phyloP scores from a whole-genome alignment of 2,888 invertebrate genomes.

The Scrobipalpa costella region DNA sequence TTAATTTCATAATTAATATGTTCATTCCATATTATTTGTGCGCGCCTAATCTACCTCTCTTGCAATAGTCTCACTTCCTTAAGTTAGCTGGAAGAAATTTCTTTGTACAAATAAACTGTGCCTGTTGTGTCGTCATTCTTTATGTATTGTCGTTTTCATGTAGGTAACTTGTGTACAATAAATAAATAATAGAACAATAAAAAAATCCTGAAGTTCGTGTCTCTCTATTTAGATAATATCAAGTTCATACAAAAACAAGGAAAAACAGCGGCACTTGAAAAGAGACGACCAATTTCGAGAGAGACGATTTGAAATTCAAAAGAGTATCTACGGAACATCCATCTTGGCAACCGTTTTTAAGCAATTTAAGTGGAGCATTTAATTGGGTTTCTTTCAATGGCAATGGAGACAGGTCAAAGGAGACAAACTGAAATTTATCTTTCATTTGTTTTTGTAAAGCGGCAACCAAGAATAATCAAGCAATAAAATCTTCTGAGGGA shows the following conservation, averaged over 20 bases:
- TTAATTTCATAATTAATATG: too few relatives aligned
- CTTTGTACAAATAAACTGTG: too few relatives aligned
- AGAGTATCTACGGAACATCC: slow-evolving; percentile 4
- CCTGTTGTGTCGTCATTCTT: too few relatives aligned
- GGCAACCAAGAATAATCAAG: background rate
- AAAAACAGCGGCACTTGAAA: slow-evolving; percentile 1
- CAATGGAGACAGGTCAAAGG: background rate
- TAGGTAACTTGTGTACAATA: too few relatives aligned
- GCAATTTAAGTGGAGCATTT: slow-evolving; percentile 15
- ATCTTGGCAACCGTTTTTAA: slow-evolving; percentile 8
- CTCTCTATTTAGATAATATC: background rate
- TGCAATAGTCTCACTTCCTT: too few relatives aligned
- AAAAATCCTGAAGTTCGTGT: background rate
- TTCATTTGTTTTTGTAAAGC: background rate
- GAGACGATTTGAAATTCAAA: slow-evolving; percentile 1
- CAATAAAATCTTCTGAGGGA: background rate
- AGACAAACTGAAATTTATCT: slow-evolving; percentile 7
- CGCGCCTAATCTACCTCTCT: too few relatives aligned
- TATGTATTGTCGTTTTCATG: too few relatives aligned
- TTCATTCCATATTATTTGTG: too few relatives aligned
- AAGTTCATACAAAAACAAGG: background rate
- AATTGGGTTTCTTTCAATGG: slow-evolving; percentile 16
- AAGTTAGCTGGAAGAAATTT: too few relatives aligned
- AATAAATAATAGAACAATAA: too few relatives aligned
- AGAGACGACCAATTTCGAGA: slow-evolving; percentile 3